Conservation (phyloP, 1,140 invertebrate genomes). For the Mamestra configurata region DNA sequence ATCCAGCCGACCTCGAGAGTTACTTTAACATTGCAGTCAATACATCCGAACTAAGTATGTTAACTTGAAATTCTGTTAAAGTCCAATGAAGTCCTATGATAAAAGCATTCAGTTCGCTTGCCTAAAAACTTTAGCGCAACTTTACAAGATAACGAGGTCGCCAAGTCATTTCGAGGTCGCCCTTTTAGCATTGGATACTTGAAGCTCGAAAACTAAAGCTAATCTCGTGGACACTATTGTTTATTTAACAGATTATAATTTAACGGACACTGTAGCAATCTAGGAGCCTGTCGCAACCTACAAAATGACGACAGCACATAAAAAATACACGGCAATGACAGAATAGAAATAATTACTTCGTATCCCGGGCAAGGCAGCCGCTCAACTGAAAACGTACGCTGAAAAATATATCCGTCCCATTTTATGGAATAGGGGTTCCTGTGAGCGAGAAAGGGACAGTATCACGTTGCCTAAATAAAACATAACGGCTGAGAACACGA, state of each 20-base stretch:
- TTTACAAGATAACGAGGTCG: constrained; percentile 16
- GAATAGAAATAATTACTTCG: constrained; percentile 88
- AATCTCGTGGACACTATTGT: constrained; percentile 20
- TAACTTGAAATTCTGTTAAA: neutral
- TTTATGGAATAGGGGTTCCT: constrained; percentile 57
- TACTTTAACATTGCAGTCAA: neutral
- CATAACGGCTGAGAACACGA: constrained; percentile 87
- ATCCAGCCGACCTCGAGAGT: neutral
- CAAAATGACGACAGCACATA: constrained; percentile 75
- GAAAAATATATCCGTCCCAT: constrained; percentile 71
- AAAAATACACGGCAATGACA: constrained; percentile 87
- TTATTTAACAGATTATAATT: constrained; percentile 51
- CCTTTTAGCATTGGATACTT: neutral
- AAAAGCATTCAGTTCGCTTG: neutral
- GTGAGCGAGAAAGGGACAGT: constrained; percentile 72
- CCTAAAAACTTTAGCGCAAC: constrained; percentile 8
- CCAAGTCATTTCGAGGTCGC: constrained; percentile 39
- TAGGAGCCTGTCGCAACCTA: constrained; percentile 64
- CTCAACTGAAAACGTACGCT: constrained; percentile 59
- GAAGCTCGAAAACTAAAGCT: constrained; percentile 21
- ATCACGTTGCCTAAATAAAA: constrained; percentile 86
- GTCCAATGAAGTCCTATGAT: neutral
- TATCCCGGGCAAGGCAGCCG: constrained; percentile 85
- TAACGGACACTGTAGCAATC: constrained; percentile 36
- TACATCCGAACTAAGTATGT: neutral